These are phyloP conservation scores for Lycodopsis pacificus DNA, from an alignment of 2,797 vertebrate species.

Conservation along the genomic window DNA sequence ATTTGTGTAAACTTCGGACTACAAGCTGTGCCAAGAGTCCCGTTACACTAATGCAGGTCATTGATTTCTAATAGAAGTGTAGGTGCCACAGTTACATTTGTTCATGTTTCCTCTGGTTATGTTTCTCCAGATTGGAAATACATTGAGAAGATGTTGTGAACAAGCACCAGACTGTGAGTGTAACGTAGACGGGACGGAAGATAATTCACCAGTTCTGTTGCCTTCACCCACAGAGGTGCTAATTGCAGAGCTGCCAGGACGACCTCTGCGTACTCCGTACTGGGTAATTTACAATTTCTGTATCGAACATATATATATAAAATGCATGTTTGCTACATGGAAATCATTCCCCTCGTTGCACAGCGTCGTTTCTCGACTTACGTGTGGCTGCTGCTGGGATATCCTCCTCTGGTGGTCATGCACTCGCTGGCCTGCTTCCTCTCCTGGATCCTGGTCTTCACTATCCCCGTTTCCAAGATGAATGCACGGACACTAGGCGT, in stretches of 20 bases:
- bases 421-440: slow-evolving; percentile 85
- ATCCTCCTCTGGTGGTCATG: slow-evolving; percentile 77
- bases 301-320: background rate
- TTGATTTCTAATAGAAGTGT: background rate
- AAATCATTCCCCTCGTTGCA: background rate
- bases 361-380: slow-evolving; percentile 74
- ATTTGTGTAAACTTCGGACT: too few species aligned
- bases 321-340: background rate
- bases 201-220: slow-evolving; percentile 68
- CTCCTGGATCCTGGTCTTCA: slow-evolving; percentile 86
- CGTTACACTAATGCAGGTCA: background rate
- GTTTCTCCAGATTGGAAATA: slow-evolving; percentile 66
- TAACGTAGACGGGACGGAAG: slow-evolving; percentile 45
- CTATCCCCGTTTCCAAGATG: slow-evolving; percentile 88
- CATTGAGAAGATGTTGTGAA: slow-evolving; percentile 68
- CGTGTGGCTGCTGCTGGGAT: slow-evolving; percentile 85
- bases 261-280: slow-evolving; percentile 43
- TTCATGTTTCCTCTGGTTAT: background rate
- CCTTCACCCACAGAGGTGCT: slow-evolving; percentile 62
- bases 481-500: slow-evolving; percentile 74
- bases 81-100: background rate
- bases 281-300: slow-evolving; percentile 80
- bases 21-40: too few species aligned
- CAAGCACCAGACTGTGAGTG: slow-evolving; percentile 65
- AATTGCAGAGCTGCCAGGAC: slow-evolving; percentile 13